Percentiles rank a stretch among this genome's conserved stretches.
Conservation (phyloP, 2,113 vertebrate species). For the Zootoca vivipara region DNA sequence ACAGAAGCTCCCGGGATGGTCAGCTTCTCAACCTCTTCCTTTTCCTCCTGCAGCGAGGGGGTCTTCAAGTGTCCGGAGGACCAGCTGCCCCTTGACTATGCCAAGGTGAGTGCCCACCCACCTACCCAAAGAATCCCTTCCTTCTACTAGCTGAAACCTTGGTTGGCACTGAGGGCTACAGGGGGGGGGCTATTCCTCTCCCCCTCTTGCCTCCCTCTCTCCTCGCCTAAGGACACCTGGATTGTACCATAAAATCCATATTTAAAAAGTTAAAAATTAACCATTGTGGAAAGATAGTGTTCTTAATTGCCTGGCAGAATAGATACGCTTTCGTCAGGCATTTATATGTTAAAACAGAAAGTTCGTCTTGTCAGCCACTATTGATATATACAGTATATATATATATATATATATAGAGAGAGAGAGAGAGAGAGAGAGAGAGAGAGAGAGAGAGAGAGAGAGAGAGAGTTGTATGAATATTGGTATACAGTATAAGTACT, state of each 20-base stretch:
- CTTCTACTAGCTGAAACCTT: neutral
- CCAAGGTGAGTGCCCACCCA: conserved; percentile 81
- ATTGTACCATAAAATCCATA: too few species aligned
- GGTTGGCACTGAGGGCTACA: neutral
- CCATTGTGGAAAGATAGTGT: too few species aligned
- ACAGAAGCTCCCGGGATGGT: fast-evolving
- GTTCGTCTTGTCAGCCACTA: too few species aligned
- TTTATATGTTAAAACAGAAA: too few species aligned
- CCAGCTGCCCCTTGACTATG: conserved; percentile 90
- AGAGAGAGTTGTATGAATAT: too few species aligned
- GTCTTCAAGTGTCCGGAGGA: conserved; percentile 94
- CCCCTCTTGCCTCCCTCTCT: neutral
- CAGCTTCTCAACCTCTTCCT: neutral
- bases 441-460: too few species aligned
- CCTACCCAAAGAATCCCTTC: fast-evolving
- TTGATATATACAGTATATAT: too few species aligned
- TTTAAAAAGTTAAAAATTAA: too few species aligned
- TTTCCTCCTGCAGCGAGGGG: conserved; percentile 82
- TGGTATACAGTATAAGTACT: too few species aligned
- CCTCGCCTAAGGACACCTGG: neutral
- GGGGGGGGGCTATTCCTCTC: neutral
- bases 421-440: too few species aligned
- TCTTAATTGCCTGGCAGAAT: neutral
- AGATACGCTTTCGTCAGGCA: too few species aligned
- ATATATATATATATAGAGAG: too few species aligned